phyloP scores from a whole-genome alignment of 2,113 vertebrate genomes.

The Alouatta palliata region DNA sequence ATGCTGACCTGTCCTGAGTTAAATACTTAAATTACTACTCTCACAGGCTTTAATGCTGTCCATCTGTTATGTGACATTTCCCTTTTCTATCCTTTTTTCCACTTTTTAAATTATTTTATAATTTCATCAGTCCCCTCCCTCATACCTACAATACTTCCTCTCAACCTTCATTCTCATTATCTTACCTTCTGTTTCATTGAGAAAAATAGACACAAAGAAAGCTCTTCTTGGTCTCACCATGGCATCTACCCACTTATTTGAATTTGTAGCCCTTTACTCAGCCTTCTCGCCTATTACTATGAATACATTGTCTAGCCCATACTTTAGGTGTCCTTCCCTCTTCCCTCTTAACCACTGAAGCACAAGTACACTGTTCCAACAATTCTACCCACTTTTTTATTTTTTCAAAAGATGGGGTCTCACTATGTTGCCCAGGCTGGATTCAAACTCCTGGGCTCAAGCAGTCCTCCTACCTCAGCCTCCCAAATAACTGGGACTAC shows the following conservation, averaged over 20 bases:
- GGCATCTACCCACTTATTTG: neutral
- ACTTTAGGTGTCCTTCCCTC: neutral
- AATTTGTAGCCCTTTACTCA: neutral
- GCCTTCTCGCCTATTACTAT: neutral
- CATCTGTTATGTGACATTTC: neutral
- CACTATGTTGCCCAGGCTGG: neutral
- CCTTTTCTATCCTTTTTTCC: neutral
- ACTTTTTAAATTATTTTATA: neutral
- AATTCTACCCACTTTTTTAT: neutral
- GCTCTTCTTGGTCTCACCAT: neutral
- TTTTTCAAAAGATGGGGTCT: neutral
- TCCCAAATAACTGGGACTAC: too few species aligned
- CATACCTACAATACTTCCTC: neutral
- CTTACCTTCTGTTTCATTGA: neutral
- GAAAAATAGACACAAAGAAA: conserved; percentile 20
- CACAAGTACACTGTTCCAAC: neutral
- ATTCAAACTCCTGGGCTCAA: neutral
- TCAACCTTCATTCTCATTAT: neutral
- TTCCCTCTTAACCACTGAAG: neutral
- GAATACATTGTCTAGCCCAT: neutral
- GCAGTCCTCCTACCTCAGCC: neutral
- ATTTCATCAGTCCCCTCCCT: neutral
- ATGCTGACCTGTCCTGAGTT: neutral
- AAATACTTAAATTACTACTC: neutral
- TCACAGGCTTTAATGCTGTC: neutral